Percentiles rank a stretch among this genome's conserved stretches.
Conservation (phyloP, 2,888 invertebrate species). For the Ypsolopha scabrella region DNA sequence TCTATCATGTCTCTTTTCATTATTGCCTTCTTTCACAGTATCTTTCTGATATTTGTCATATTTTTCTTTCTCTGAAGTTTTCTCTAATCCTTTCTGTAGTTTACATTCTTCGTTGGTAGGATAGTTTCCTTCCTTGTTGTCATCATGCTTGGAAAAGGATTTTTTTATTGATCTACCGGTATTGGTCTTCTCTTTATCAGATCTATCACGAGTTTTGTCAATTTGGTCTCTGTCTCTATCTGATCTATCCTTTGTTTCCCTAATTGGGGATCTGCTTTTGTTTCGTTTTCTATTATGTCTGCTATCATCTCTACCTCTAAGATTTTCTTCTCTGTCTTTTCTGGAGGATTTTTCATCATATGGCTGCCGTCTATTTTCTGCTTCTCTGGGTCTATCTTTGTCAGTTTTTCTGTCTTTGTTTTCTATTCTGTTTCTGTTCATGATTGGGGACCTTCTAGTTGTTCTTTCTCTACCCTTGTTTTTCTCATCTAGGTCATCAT, state of each 20-base stretch:
- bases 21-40: conserved; percentile 16
- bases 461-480: conserved; percentile 16
- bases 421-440: conserved; percentile 11
- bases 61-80: not conserved
- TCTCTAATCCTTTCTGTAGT: too few relatives aligned
- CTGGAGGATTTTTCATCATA: not conserved
- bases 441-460: conserved; percentile 18
- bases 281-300: not conserved
- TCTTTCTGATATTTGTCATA: conserved; percentile 8
- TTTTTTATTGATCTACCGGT: conserved; percentile 16
- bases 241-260: not conserved
- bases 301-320: not conserved
- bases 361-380: not conserved
- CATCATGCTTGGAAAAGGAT: not conserved
- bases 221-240: not conserved
- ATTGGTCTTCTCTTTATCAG: conserved; percentile 8
- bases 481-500: conserved; percentile 24
- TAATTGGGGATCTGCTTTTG: not conserved
- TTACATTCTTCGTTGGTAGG: too few relatives aligned
- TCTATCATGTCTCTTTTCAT: conserved; percentile 14
- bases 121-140: too few relatives aligned
- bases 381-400: not conserved
- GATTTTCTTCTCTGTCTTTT: not conserved
- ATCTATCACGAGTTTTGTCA: conserved; percentile 14
- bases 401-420: conserved; percentile 10